Evolutionary conservation across 2,797 vertebrate species (phyloP).

Genomic region (Neosilurus mollespiculum): DNA sequence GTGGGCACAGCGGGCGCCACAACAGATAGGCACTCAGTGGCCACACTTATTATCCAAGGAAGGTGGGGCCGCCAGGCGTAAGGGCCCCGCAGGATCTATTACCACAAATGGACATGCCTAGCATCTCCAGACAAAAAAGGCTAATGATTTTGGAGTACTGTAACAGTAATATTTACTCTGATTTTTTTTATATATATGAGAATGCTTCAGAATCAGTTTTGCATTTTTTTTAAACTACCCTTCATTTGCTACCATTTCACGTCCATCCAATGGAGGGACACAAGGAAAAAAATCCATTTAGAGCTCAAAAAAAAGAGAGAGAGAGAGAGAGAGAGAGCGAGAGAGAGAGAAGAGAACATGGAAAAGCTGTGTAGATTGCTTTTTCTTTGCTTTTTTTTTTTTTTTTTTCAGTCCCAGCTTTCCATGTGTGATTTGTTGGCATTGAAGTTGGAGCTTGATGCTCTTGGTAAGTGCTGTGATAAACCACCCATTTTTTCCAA

Average conservation of each 20-base stretch:
- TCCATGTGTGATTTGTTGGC: conserved; percentile 69
- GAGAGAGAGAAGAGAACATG: conserved; percentile 59
- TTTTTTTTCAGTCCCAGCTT: conserved; percentile 64
- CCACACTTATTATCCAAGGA: conserved; percentile 73
- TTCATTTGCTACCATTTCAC: conserved; percentile 76
- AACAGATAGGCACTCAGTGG: conserved; percentile 81
- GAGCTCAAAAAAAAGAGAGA: conserved; percentile 51
- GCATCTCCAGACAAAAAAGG: conserved; percentile 68
- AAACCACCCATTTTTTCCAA: conserved; percentile 64
- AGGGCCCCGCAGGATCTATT: conserved; percentile 50
- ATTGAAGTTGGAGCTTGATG: conserved; percentile 66
- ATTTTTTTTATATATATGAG: conserved; percentile 15
- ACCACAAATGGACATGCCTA: conserved; percentile 51
- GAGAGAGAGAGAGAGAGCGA: no score
- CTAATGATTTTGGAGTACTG: conserved; percentile 71
- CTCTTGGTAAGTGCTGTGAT: conserved; percentile 79
- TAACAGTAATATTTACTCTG: conserved; percentile 78
- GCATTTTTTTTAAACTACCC: conserved; percentile 60
- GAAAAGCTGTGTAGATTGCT: conserved; percentile 72
- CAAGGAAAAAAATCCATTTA: conserved; percentile 59
- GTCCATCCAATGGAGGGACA: conserved; percentile 65
- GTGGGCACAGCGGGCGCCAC: conserved; percentile 61
- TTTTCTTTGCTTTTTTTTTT: no score
- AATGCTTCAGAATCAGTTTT: conserved; percentile 57
- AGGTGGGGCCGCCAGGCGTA: conserved; percentile 64